Base-by-base conservation (phyloP, 2,888 invertebrate species). In the Coremacera marginata region DNA sequence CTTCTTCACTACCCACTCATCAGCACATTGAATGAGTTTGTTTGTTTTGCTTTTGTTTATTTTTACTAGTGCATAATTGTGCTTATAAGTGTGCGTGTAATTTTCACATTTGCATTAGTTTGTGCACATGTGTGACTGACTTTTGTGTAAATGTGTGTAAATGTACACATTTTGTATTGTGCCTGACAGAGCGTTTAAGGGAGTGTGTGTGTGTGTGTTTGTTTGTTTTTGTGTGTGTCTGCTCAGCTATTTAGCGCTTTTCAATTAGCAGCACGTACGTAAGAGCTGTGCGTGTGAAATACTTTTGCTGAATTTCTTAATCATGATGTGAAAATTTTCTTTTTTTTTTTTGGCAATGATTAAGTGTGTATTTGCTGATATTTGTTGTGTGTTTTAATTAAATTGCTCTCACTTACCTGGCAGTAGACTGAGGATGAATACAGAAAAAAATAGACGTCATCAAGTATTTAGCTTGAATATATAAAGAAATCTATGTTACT, bases 51-150 rank as follows among this genome's bases (percentile, higher is more conserved):
- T 31, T n/a, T 27, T 63, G 3, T 34, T 27, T n/a, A n/a, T 27
- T 62, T 31, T 63, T 34, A 14, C 16, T 25, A 22, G 68, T 51
- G 51, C 68, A 68, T 68, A 68, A 68, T 68, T 68, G 68, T 51
- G 68, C 75, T 80, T 77, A 77, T 81, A 81, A 81, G 78, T 81
- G 80, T 77, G 78, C 81, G 80, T 81, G 52, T 79, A 77, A 79
- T 80, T 79, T 76, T 76, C 71, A 68, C 60, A 65, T 63, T 62
- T 19, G 63, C 60, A 27, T 60, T 16, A 22, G 62, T n/a, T 34
- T 70, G 52, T 74, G 49, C 16, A 25, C 49, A 31, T 34, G 37
- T n/a, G 31, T 27, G 55, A 44, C 44, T 9, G 55, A 55, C 19
- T 25, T 55, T n/a, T 55, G 55, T 55, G 55, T 55, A 55, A 22